Evolutionary conservation across 2,113 vertebrate species (phyloP).

Genomic region (Synchiropus splendidus): DNA sequence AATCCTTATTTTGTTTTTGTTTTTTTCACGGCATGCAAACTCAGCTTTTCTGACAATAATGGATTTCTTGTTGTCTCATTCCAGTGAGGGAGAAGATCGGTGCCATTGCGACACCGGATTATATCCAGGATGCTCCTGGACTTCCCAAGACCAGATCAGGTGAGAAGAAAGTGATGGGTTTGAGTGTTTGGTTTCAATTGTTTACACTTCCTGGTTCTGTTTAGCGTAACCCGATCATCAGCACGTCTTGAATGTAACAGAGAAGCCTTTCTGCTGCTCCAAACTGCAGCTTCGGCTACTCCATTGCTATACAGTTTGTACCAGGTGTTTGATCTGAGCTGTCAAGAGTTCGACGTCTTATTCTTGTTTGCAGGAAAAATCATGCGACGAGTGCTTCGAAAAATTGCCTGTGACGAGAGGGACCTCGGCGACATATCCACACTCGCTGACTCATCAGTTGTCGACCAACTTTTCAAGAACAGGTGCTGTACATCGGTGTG

Average conservation of each 20-base stretch:
- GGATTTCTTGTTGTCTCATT: neutral
- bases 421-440: slow-evolving; percentile 89
- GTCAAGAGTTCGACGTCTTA: neutral
- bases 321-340: too few species aligned
- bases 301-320: too few species aligned
- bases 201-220: too few species aligned
- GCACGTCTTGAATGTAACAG: too few species aligned
- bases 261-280: too few species aligned
- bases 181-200: too few species aligned
- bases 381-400: slow-evolving; percentile 83
- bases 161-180: slow-evolving; percentile 35
- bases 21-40: neutral
- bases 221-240: too few species aligned
- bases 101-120: slow-evolving; percentile 93
- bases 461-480: slow-evolving; percentile 81
- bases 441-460: slow-evolving; percentile 78
- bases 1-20: neutral
- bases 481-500: slow-evolving; percentile 73
- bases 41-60: neutral
- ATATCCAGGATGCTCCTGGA: slow-evolving; percentile 88
- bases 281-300: too few species aligned
- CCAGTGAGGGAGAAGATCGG: slow-evolving; percentile 93
- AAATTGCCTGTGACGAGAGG: slow-evolving; percentile 84
- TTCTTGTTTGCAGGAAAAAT: slow-evolving; percentile 77
- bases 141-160: slow-evolving; percentile 97